phyloP scores from a whole-genome alignment of 2,888 invertebrate species.

The Cheilosia vernalis region DNA sequence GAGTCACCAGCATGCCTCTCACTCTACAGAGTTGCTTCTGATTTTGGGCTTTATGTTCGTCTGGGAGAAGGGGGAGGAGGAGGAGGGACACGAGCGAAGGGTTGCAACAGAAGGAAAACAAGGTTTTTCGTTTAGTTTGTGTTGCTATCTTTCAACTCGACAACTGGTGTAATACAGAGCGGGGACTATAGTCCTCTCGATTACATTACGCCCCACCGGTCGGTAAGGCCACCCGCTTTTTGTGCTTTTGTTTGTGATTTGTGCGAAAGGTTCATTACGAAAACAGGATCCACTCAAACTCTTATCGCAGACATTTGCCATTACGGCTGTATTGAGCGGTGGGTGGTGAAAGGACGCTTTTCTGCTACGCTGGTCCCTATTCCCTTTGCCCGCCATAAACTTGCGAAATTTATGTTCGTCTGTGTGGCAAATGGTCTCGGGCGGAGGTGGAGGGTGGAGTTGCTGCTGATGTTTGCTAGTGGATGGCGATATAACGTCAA shows the following conservation, averaged over 20 bases:
- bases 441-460: conserved; percentile 6
- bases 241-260: conserved; percentile 64
- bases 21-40: conserved; percentile 20
- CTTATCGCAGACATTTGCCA: conserved; percentile 74
- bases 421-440: conserved; percentile 74
- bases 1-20: conserved; percentile 26
- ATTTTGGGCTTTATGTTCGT: conserved; percentile 19
- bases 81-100: conserved; percentile 7
- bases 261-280: conserved; percentile 73
- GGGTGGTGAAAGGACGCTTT: conserved; percentile 28
- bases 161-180: conserved; percentile 28
- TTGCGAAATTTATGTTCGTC: conserved; percentile 74
- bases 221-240: conserved; percentile 10
- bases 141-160: conserved; percentile 51
- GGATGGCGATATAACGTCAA: conserved; percentile 60
- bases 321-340: conserved; percentile 29
- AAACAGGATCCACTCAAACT: conserved; percentile 73
- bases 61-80: neutral
- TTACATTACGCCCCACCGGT: conserved; percentile 21
- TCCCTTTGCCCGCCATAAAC: conserved; percentile 69
- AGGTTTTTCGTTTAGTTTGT: conserved; percentile 69
- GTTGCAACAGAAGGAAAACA: conserved; percentile 53
- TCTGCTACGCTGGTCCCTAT: conserved; percentile 46
- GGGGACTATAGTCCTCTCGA: conserved; percentile 39
- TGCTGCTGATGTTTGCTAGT: neutral